These are phyloP conservation scores for Plebejus anna DNA, from an alignment of 2,888 invertebrate species.

Conservation along the genomic window DNA sequence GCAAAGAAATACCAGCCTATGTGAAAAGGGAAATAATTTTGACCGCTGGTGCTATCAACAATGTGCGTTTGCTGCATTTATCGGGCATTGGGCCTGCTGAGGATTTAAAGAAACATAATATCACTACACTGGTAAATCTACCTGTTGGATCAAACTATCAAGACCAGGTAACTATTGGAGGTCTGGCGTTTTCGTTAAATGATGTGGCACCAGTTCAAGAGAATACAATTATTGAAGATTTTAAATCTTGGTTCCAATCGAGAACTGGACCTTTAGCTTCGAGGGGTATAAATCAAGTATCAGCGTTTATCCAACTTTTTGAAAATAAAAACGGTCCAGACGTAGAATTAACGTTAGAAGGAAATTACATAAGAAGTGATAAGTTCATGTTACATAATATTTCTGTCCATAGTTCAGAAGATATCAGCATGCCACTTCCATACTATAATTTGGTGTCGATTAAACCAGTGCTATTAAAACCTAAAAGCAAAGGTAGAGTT, in stretches of 20 bases:
- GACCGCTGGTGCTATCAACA: constrained; percentile 69
- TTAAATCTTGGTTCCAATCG: constrained; percentile 70
- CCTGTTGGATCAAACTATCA: constrained; percentile 70
- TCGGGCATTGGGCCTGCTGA: constrained; percentile 67
- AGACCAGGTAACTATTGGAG: constrained; percentile 71
- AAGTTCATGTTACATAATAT: constrained; percentile 71
- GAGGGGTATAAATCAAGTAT: constrained; percentile 68
- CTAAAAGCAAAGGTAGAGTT: constrained; percentile 70
- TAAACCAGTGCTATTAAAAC: constrained; percentile 62
- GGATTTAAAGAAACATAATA: constrained; percentile 62
- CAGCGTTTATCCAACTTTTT: constrained; percentile 69
- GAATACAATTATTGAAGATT: constrained; percentile 60
- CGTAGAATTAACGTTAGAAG: constrained; percentile 65
- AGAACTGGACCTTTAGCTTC: constrained; percentile 66
- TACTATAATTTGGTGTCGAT: constrained; percentile 71
- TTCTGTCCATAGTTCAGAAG: constrained; percentile 64
- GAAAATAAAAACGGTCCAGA: constrained; percentile 69
- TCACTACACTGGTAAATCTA: constrained; percentile 55
- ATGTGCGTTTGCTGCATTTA: constrained; percentile 64
- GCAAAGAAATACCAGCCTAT: constrained; percentile 63
- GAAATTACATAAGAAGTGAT: constrained; percentile 70
- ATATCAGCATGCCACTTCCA: constrained; percentile 61
- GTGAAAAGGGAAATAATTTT: constrained; percentile 68
- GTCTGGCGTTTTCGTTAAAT: constrained; percentile 61
- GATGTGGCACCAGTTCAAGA: constrained; percentile 60